These are phyloP conservation scores for Penaeus indicus DNA, from an alignment of 1,140 invertebrate genomes.

Conservation along the genomic window DNA sequence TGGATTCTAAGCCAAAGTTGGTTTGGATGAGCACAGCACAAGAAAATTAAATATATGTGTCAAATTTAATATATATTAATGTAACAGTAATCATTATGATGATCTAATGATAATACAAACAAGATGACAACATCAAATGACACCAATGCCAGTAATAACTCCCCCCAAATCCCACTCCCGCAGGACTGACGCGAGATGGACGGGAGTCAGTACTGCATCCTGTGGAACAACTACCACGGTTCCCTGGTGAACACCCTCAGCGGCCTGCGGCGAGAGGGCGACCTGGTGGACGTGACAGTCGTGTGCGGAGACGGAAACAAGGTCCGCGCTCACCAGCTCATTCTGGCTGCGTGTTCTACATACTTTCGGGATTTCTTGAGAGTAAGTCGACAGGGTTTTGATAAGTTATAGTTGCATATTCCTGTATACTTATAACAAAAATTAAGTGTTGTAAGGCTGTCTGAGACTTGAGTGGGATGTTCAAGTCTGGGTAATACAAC, in stretches of 20 bases:
- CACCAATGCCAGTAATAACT: neutral
- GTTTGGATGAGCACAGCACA: too few species aligned
- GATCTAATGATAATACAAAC: too few species aligned
- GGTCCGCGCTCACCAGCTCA: slow-evolving; percentile 61
- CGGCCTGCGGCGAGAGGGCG: slow-evolving; percentile 53
- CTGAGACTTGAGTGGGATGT: too few species aligned
- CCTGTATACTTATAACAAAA: too few species aligned
- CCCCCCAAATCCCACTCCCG: neutral
- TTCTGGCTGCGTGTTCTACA: slow-evolving; percentile 63
- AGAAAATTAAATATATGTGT: too few species aligned
- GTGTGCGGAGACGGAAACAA: slow-evolving; percentile 62
- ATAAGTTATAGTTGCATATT: too few species aligned
- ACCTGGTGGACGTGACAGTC: slow-evolving; percentile 61
- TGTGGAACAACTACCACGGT: slow-evolving; percentile 66
- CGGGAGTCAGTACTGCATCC: slow-evolving; percentile 62
- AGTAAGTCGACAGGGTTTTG: slow-evolving; percentile 33
- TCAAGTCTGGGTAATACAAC: too few species aligned
- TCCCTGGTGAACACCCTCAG: slow-evolving; percentile 59
- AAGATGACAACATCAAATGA: too few species aligned
- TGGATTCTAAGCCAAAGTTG: too few species aligned
- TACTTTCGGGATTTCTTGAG: slow-evolving; percentile 62
- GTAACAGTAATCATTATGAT: too few species aligned
- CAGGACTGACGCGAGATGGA: slow-evolving; percentile 37
- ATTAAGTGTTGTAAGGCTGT: too few species aligned
- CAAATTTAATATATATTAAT: too few species aligned